phyloP scores from a whole-genome alignment of 2,797 vertebrate genomes.

The Cichlasoma orientale region DNA sequence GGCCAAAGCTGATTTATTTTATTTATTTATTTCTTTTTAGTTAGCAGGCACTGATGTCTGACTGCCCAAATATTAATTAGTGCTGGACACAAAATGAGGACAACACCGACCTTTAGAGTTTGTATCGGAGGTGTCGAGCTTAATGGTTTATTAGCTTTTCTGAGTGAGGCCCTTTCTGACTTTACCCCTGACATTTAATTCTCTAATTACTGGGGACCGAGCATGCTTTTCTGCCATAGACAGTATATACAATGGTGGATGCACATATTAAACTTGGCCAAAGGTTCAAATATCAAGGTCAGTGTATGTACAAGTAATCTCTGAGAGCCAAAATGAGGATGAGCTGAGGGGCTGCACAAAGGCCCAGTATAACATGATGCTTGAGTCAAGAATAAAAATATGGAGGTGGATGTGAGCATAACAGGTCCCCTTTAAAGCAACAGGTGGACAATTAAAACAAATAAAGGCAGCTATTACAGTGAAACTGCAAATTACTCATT shows the following conservation, averaged over 20 bases:
- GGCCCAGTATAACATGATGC: too few species aligned
- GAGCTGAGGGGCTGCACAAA: too few species aligned
- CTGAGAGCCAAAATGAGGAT: too few species aligned
- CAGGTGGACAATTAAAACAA: too few species aligned
- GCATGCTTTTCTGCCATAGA: neutral
- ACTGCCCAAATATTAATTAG: conserved; percentile 18
- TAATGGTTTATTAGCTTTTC: neutral
- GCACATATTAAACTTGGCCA: neutral
- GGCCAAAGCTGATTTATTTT: conserved; percentile 25
- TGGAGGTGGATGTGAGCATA: too few species aligned
- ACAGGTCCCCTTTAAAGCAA: too few species aligned
- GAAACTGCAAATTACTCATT: too few species aligned
- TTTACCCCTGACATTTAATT: neutral
- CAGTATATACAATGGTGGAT: neutral
- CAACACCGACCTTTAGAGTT: neutral
- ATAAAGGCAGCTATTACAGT: too few species aligned
- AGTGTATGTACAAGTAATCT: neutral
- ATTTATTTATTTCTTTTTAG: conserved; percentile 32
- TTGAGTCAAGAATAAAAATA: too few species aligned
- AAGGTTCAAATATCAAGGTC: neutral
- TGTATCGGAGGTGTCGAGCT: neutral
- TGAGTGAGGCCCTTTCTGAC: neutral
- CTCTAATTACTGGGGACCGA: neutral
- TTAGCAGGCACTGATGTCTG: conserved; percentile 3
- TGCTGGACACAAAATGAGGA: neutral